Evolutionary conservation across 2,797 vertebrate species (phyloP), one percentile per base, ranked within the genome.

Genomic region (Catharus ustulatus): DNA sequence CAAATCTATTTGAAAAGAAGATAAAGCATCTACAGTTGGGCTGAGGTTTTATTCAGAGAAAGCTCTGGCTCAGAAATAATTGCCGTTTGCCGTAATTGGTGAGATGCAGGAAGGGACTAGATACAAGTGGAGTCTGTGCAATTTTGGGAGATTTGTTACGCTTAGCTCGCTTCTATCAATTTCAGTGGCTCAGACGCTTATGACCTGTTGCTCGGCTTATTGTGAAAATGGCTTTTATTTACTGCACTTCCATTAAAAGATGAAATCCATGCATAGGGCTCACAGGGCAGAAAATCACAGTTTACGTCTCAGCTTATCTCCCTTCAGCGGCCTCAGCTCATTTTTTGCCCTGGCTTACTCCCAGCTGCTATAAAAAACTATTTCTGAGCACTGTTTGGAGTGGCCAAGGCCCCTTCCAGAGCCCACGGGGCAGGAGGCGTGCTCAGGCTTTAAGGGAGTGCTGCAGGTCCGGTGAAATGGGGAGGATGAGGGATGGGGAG

Each of bases 171-270:
- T 98, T 97, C 97, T 97, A 98, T 97, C 97, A 98, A 97, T 98
- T 97, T 97, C 92, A 95, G 95, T 83, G 79, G 96, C 97, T 98
- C 96, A 95, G 97, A 97, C 84, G 78, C 95, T 97, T 90, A 96
- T 97, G 97, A 98, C 98, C 98, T 98, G 98, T 98, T 98, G 97
- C 97, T 97, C 75, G 17, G 96, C 96, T 97, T 97, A 97, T 98
- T 98, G 97, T 98, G 96, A 97, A 98, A 98, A 97, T 58, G 72
- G 96, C 96, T 98, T 98, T 98, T 98, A 98, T 98, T 98, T 98
- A 98, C 97, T 97, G 96, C 97, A 97, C 96, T 97, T 97, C 97
- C 97, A 98, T 98, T 98, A 98, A 98, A 98, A 98, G 97, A 98
- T 97, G 98, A 98, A 98, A 98, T 98, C 97, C 98, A 98, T 86